Evolutionary conservation across 1,140 invertebrate genomes (phyloP).

Genomic region (Meloidogyne hapla): DNA sequence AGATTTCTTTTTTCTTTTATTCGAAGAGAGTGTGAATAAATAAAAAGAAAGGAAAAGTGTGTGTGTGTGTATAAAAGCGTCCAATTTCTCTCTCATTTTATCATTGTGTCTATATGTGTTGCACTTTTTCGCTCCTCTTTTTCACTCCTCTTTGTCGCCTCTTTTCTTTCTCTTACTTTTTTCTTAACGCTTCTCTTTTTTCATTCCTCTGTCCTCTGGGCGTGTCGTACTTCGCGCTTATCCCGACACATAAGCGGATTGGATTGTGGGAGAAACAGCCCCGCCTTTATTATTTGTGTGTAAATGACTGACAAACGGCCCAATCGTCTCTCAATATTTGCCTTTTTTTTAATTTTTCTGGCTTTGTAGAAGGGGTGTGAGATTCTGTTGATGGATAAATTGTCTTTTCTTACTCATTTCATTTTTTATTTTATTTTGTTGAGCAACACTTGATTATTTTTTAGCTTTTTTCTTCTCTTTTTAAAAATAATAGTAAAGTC

Average conservation of each 20-base stretch:
- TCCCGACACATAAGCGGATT: conserved; percentile 30
- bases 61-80: too few relatives aligned
- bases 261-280: conserved; percentile 2
- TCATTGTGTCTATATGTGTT: not conserved
- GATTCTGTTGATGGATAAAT: not conserved
- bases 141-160: too few relatives aligned
- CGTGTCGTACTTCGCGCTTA: conserved; percentile 23
- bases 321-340: not conserved
- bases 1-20: not conserved
- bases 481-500: too few relatives aligned
- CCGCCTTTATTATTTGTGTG: not conserved
- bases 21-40: not conserved
- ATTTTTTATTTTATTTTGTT: too few relatives aligned
- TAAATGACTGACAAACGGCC: not conserved
- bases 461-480: too few relatives aligned
- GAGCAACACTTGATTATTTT: conserved; percentile 11
- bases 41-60: too few relatives aligned
- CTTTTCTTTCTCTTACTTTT: not conserved
- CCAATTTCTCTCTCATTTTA: not conserved
- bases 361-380: not conserved
- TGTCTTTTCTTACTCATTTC: too few relatives aligned
- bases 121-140: too few relatives aligned
- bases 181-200: not conserved
- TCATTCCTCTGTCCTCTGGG: not conserved
- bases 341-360: conserved; percentile 6